Percentiles rank a stretch among this genome's conserved stretches.
Conservation (phyloP, 1,140 invertebrate species). For the Thalassaphorura encarpata region DNA sequence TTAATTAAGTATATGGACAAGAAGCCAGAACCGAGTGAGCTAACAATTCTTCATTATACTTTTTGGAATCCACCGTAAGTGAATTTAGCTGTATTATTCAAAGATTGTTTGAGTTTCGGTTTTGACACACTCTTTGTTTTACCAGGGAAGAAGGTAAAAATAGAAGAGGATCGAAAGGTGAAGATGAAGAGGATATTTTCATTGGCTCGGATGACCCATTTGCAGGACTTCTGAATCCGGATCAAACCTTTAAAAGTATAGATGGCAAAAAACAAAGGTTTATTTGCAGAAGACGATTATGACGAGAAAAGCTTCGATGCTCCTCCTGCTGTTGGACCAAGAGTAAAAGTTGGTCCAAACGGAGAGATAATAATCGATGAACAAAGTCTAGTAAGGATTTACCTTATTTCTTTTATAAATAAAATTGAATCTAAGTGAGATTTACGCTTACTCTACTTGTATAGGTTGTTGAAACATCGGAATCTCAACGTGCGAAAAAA, state of each 20-base stretch:
- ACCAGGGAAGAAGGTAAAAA: not conserved
- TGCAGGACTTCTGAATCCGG: not conserved
- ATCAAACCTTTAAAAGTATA: not conserved
- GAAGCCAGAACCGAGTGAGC: slow-evolving; percentile 18
- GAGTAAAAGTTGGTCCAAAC: slow-evolving; percentile 77
- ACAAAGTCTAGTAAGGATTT: slow-evolving; percentile 55
- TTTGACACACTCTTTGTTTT: not conserved
- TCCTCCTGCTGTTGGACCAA: slow-evolving; percentile 57
- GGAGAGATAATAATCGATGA: slow-evolving; percentile 79
- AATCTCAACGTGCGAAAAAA: slow-evolving; percentile 50
- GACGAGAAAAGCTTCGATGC: too few species aligned
- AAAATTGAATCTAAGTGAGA: slow-evolving; percentile 1
- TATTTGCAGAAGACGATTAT: too few species aligned
- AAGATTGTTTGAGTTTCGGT: not conserved
- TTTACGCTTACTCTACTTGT: slow-evolving; percentile 19
- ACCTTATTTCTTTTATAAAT: slow-evolving; percentile 15
- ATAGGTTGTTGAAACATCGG: slow-evolving; percentile 55
- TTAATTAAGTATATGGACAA: slow-evolving; percentile 11
- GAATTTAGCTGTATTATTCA: not conserved
- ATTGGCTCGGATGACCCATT: too few species aligned
- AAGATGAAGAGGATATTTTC: not conserved
- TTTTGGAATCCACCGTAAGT: slow-evolving; percentile 32
- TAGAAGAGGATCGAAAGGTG: not conserved
- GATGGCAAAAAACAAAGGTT: not conserved
- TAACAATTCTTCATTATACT: slow-evolving; percentile 30